Evolutionary conservation across 2,888 invertebrate species (phyloP).

Genomic region (Acanthosepion lycidas): DNA sequence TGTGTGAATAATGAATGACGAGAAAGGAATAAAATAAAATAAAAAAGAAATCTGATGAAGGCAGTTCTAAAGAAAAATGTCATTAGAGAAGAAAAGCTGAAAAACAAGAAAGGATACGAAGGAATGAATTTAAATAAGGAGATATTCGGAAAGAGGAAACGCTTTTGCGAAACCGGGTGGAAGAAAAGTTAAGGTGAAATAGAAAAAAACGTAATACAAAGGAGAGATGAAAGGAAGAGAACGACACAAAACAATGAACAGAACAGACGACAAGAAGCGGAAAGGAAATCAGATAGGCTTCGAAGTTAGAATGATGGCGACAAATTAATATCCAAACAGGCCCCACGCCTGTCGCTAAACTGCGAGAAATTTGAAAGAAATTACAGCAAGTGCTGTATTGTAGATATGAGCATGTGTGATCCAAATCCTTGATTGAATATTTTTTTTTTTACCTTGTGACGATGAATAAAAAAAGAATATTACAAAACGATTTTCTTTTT

Average conservation of each 20-base stretch:
- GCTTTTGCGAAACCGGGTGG: neutral
- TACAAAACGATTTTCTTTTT: no score
- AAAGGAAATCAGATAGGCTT: neutral
- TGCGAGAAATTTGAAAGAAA: neutral
- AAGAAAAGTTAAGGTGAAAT: neutral
- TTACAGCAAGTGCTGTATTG: neutral
- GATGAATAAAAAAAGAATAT: neutral
- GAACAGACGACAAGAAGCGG: neutral
- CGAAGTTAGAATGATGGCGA: neutral
- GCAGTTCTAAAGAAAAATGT: neutral
- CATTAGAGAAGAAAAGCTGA: neutral
- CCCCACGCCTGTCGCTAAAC: neutral
- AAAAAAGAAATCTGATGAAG: neutral
- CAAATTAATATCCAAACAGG: slow-evolving; percentile 22
- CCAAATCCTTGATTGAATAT: neutral
- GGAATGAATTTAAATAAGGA: no score
- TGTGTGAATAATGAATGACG: no score
- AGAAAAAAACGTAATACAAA: neutral
- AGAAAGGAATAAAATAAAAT: neutral
- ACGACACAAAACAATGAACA: neutral
- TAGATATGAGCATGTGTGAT: neutral
- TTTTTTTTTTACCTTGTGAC: neutral
- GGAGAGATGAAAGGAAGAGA: neutral
- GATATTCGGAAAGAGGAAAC: neutral
- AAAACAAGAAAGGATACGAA: neutral